Base-by-base conservation (phyloP, 92 coral and sea anemone genomes). In the Metridium senile region DNA sequence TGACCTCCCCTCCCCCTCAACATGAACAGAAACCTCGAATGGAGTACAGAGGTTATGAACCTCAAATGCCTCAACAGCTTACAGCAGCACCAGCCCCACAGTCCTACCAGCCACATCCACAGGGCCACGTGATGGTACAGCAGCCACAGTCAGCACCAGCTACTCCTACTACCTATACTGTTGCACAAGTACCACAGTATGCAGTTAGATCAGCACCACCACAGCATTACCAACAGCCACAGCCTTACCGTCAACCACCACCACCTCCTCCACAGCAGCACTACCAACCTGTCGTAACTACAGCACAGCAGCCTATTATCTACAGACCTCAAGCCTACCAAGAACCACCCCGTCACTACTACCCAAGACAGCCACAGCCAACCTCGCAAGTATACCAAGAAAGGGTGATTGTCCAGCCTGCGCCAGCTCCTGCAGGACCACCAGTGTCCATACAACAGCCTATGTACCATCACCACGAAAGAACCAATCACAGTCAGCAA, bases 51-150 rank as follows among this genome's bases (percentile, higher is more conserved):
- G 70, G 56, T 9, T 74, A 79, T 64, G 84, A 80, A 57, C 86
- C 93, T n/a, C 80, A 0, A 67, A 54, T 64, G 57, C 83, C 68
- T 19, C 88, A 79, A 80, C 82, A 77, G 33, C 83, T 84, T 11
- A 54, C 79, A 45, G 78, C 85, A 28, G 53, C 79, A 28, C 85
- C 79, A 35, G 85, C 68, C 28, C 82, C 88, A 9, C 87, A 87
- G 85, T 65, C 72, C 52, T 87, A 72, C 62, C 88, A 69, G 58
- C 76, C 84, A 46, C 79, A 21, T 29, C 85, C 71, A 33, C 84
- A 87, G 58, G 77, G 84, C 3, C 84, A 70, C 2, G 76, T 79
- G 30, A 25, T 75, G 0, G 79, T 82, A 13, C 59, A 54, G 65
- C 85, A 81, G 26, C 84, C 71, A 61, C 88, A 87, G 34, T 66